A percentile compares a stretch with the other conserved stretches of the same genome.
These are phyloP conservation scores for Listrodromus nycthemerus DNA, from an alignment of 2,888 invertebrate species.

Conservation along the genomic window DNA sequence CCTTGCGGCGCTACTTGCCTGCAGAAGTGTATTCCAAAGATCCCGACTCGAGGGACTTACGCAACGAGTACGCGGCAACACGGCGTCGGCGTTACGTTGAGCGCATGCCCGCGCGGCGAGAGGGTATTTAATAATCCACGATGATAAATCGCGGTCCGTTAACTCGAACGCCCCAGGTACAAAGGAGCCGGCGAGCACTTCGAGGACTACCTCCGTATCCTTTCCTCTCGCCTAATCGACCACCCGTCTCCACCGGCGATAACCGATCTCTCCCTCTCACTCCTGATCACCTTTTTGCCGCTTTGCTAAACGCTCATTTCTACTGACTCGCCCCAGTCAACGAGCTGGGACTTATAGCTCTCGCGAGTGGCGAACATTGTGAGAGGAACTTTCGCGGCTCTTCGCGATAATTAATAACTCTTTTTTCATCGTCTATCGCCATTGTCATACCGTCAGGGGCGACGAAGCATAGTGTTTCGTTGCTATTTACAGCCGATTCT, in stretches of 20 bases:
- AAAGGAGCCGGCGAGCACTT: slow-evolving; percentile 70
- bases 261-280: slow-evolving; percentile 35
- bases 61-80: slow-evolving; percentile 39
- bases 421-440: background rate
- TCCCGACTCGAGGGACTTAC: slow-evolving; percentile 32
- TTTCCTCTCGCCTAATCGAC: slow-evolving; percentile 60
- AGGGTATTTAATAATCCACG: slow-evolving; percentile 75
- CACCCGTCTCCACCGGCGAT: slow-evolving; percentile 46
- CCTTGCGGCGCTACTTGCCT: slow-evolving; percentile 1
- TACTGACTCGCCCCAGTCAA: slow-evolving; percentile 51
- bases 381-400: background rate
- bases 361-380: slow-evolving; percentile 47
- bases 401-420: slow-evolving; percentile 4
- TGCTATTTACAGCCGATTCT: no score
- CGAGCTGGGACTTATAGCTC: slow-evolving; percentile 54
- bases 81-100: slow-evolving; percentile 33
- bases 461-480: background rate
- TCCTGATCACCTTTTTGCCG: slow-evolving; percentile 19
- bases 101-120: slow-evolving; percentile 46
- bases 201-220: slow-evolving; percentile 40
- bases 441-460: background rate
- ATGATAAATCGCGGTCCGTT: slow-evolving; percentile 74
- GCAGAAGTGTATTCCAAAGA: slow-evolving; percentile 3
- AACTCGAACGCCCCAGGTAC: slow-evolving; percentile 71
- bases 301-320: slow-evolving; percentile 49